These are phyloP conservation scores for Lacerta viridis DNA, from an alignment of 2,797 vertebrate genomes.

Conservation along the genomic window DNA sequence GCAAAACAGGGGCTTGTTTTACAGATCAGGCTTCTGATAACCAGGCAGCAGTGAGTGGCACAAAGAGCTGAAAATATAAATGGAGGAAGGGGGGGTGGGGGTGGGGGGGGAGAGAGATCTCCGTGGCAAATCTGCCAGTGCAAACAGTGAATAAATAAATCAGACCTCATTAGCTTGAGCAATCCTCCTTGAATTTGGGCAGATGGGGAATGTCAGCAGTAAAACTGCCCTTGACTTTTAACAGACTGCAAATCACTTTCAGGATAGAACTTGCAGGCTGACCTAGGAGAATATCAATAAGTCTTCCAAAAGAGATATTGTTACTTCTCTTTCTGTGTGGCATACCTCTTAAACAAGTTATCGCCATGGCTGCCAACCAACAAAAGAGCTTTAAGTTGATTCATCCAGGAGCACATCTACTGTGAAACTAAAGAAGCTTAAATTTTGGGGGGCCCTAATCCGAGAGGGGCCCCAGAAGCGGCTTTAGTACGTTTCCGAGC, in stretches of 20 bases:
- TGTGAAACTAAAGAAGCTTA: too few species aligned
- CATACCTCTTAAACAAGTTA: not conserved
- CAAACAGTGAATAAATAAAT: conserved; percentile 4
- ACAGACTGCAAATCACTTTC: not conserved
- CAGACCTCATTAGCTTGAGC: not conserved
- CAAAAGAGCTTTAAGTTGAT: not conserved
- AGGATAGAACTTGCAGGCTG: not conserved
- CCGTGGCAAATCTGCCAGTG: conserved; percentile 1
- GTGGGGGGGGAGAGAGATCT: not conserved
- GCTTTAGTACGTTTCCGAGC: too few species aligned
- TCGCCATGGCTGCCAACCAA: not conserved
- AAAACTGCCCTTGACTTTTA: not conserved
- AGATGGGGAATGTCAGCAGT: not conserved
- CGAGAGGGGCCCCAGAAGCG: too few species aligned
- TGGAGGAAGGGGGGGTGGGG: not conserved
- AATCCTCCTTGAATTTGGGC: not conserved
- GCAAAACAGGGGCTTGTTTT: conserved; percentile 30
- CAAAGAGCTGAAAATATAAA: conserved; percentile 38
- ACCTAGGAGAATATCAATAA: not conserved
- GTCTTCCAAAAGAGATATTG: not conserved
- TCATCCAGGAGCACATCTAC: too few species aligned
- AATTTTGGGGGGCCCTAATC: too few species aligned
- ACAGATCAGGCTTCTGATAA: conserved; percentile 39
- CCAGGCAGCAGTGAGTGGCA: not conserved
- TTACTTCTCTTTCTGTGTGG: not conserved